Conservation (phyloP, 1,140 invertebrate species). For the Dreissena polymorpha region DNA sequence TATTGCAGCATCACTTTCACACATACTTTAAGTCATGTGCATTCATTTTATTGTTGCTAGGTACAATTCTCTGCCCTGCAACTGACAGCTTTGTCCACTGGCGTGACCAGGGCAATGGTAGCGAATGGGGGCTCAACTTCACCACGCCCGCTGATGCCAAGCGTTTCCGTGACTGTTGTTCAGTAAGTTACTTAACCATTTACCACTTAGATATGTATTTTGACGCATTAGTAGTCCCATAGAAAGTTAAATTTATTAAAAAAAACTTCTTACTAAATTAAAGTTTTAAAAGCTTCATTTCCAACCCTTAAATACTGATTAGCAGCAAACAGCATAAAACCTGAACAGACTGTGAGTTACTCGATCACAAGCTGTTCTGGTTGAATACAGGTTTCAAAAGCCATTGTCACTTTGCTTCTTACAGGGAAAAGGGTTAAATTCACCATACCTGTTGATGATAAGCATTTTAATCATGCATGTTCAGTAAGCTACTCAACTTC, state of each 20-base stretch:
- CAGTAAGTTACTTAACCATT: slow-evolving; percentile 91
- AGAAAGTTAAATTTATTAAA: too few relatives aligned
- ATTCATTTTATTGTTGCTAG: slow-evolving; percentile 80
- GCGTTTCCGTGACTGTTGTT: slow-evolving; percentile 97
- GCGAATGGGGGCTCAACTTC: slow-evolving; percentile 99
- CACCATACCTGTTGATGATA: slow-evolving; percentile 97
- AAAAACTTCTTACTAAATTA: too few relatives aligned
- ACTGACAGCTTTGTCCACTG: slow-evolving; percentile 99
- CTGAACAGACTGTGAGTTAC: too few relatives aligned
- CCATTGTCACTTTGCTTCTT: too few relatives aligned
- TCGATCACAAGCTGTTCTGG: neutral
- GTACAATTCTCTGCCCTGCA: slow-evolving; percentile 96
- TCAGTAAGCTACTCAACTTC: slow-evolving; percentile 86
- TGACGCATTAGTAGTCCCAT: too few relatives aligned
- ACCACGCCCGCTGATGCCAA: slow-evolving; percentile 98
- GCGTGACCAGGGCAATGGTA: slow-evolving; percentile 97
- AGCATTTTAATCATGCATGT: slow-evolving; percentile 97
- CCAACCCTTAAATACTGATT: too few relatives aligned
- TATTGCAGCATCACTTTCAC: too few relatives aligned
- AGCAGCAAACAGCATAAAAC: too few relatives aligned
- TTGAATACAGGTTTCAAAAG: neutral
- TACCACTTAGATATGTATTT: too few relatives aligned
- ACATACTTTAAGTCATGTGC: too few relatives aligned
- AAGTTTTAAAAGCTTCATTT: too few relatives aligned
- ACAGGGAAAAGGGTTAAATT: slow-evolving; percentile 98